Percentiles rank a stretch among this genome's conserved stretches.
Conservation (phyloP, 2,113 vertebrate species). For the Callionymus lyra region DNA sequence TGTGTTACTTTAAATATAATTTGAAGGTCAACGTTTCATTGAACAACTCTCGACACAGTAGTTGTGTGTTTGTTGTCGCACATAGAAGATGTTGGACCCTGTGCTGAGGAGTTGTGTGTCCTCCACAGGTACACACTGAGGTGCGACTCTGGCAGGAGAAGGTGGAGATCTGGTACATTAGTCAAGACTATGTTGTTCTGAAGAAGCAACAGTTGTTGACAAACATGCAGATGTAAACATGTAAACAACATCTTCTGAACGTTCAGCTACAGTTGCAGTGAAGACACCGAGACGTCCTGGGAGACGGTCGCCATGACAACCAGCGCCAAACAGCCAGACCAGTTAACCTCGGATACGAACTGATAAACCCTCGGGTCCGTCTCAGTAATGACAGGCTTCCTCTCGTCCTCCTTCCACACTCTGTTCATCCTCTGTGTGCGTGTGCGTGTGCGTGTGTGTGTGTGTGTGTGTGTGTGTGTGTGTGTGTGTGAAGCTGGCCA, state of each 20-base stretch:
- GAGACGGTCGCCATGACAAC: slow-evolving; percentile 62
- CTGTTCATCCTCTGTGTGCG: slow-evolving; percentile 32
- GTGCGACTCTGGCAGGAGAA: no score
- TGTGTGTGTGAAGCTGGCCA: slow-evolving; percentile 16
- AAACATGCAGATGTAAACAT: slow-evolving; percentile 18
- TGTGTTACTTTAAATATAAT: no score
- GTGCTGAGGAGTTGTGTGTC: no score
- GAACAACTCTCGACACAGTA: no score
- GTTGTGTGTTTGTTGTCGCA: no score
- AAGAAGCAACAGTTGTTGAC: no score
- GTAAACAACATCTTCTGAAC: slow-evolving; percentile 35
- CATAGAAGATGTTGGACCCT: no score
- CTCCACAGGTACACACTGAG: no score
- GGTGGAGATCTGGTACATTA: no score
- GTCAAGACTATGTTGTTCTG: no score
- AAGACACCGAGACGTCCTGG: slow-evolving; percentile 34
- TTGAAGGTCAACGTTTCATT: no score
- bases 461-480: slow-evolving; percentile 14
- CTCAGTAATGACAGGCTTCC: slow-evolving; percentile 52
- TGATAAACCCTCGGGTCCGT: slow-evolving; percentile 45
- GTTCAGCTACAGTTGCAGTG: slow-evolving; percentile 32
- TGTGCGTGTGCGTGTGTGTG: slow-evolving; percentile 19
- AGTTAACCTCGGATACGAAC: slow-evolving; percentile 60
- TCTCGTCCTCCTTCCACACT: slow-evolving; percentile 17
- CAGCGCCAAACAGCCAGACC: slow-evolving; percentile 43